Base-by-base conservation (phyloP, 2,888 invertebrate genomes). In the Dasypolia templi region DNA sequence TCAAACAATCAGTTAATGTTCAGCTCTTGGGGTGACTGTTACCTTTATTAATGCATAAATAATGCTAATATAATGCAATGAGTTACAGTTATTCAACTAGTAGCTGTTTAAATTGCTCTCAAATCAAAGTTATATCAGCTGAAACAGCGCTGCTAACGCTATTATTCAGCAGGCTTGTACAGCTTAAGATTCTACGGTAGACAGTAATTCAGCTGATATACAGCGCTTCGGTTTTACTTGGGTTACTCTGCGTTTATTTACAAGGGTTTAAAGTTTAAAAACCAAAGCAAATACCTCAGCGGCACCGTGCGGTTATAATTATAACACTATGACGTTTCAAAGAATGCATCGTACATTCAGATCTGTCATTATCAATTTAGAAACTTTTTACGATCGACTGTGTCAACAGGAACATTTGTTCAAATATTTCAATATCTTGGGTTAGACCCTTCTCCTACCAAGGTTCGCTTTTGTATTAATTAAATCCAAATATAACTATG, bases 381-480 rank as follows among this genome's bases (percentile, higher is more conserved):
- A 53, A 32, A 32, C n/a, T 32, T 53, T 12, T 55, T n/a, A 55
- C n/a, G 11, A 12, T n/a, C n/a, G 7, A 19, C 64, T 17, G n/a
- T 64, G 3, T 32, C 32, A 32, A 11, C 22, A 22, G 22, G 4
- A 42, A 86, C 93, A 93, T 83, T 89, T 93, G 93, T 88, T 70
- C 87, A 92, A 93, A 93, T 84, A 92, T 78, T 83, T 69, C 74
- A 61, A 61, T 59, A 73, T 86, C 77, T 86, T 78, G 81, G 67
- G 58, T 64, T 72, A 44, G 64, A 66, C 72, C 44, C 75, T 90
- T 91, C 82, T 68, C 29, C 66, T 12, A 42, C 72, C 85, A 88
- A 89, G 87, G 85, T 78, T 78, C 46, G 68, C 83, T 83, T 86
- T 89, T 88, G 87, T 90, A 75, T 63, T 68, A 68, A 78, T 81